These are phyloP conservation scores for Poicephalus gulielmi DNA, from an alignment of 2,113 vertebrate species.

Conservation along the genomic window DNA sequence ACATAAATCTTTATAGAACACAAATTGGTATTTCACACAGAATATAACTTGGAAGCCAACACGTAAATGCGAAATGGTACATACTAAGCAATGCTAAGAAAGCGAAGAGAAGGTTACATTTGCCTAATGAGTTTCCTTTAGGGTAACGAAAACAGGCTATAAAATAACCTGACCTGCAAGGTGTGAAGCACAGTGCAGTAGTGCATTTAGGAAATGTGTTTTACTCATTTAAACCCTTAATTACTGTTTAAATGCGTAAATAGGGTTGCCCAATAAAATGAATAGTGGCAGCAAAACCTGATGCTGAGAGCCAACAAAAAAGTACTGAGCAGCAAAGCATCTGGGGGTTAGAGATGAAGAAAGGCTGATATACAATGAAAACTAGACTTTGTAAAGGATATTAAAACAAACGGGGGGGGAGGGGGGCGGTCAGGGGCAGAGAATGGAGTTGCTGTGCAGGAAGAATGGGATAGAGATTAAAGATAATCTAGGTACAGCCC, in stretches of 20 bases:
- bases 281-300: neutral
- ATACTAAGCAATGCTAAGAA: neutral
- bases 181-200: neutral
- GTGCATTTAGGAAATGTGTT: neutral
- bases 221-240: neutral
- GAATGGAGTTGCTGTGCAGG: neutral
- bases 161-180: neutral
- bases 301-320: neutral
- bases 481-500: neutral
- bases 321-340: neutral
- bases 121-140: neutral
- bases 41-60: neutral
- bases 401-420: neutral
- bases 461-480: slow-evolving; percentile 2
- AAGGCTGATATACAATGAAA: neutral
- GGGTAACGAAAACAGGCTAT: neutral
- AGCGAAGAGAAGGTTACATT: neutral
- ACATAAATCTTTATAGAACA: neutral
- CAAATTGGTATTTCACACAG: neutral
- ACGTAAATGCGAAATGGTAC: neutral
- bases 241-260: neutral
- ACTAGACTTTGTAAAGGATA: neutral
- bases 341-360: neutral
- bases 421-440: neutral
- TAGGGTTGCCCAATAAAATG: neutral